Evolutionary conservation across 2,113 vertebrate species (phyloP), one percentile per base, ranked within the genome.

Genomic region (Eupsittula cactorum): DNA sequence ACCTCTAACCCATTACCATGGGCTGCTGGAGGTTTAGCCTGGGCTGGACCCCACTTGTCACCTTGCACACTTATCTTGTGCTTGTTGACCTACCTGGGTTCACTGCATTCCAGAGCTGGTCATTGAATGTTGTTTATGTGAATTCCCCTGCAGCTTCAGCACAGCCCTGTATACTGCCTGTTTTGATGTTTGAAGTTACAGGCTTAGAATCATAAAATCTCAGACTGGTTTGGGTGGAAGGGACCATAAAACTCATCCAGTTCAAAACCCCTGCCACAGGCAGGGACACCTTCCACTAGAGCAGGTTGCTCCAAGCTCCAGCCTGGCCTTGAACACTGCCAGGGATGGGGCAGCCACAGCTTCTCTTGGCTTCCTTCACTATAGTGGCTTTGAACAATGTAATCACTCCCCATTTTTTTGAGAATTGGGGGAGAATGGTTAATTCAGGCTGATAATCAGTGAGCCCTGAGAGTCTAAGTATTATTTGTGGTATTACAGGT

Each of bases 61-160:
- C 80, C 65, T 88, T 59, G 50, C 28, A 13, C 2, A 2, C 50
- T 94, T 96, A 94, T 90, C 81, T 33, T 78, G 73, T 62, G 71
- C 55, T 86, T 84, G 73, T 94, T 95, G 92, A 96, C 67, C 52
- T 91, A 79, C 47, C 88, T 79, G 52, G 23, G 93, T 64, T 94
- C 46, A 17, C 83, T 73, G 89, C 88, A 80, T 96, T 95, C 92
- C 92, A 47, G 69, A 82, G 47, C 83, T 84, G 88, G 49, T 85
- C 13, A 8, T 1, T 90, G 47, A 68, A 33, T 70, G 70, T 44
- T 88, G 60, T 94, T 94, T 89, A 31, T 94, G 88, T 93, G 81
- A 96, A 94, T 96, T 97, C 86, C 83, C 95, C 69, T 53, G 73
- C 65, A 82, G 67, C 42, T 93, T 49, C 83, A 79, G 92, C 71